Evolutionary conservation across 2,797 vertebrate species (phyloP), one percentile per base, ranked within the genome.

Genomic region (Danionella dracula): DNA sequence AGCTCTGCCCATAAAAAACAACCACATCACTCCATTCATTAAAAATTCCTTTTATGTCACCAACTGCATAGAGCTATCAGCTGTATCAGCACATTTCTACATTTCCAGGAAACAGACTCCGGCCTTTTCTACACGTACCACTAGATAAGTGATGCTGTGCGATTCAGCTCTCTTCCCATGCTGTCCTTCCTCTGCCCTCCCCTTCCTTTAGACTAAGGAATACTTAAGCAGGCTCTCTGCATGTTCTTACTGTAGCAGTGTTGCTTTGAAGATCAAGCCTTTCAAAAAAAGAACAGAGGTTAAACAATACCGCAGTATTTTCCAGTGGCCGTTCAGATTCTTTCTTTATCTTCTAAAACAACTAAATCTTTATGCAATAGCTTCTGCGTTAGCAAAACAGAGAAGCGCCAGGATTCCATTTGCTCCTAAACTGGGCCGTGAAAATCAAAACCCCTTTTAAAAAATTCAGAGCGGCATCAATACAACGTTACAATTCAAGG

Each of bases 21-120:
- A 46, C 41, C 34, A 42, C 45, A 27, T 41, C 44, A 44, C 34
- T 23, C 49, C 42, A 55, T 44, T 73, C 48, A 60, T 12, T 40
- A 31, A 37, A 20, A 8, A 58, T 23, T 57, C 51, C 35, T 44
- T 44, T 66, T 56, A 59, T 11, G 45, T 64, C 42, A 72, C 58
- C 53, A 72, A 74, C 37, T 71, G 61, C 57, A 65, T 54, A 66
- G 41, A 29, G 73, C 65, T 11, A 66, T 37, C 35, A 75, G 68
- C n/a, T 35, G 41, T 53, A 72, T 62, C 68, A 45, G 59, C 55
- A 55, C 68, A 58, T 63, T 42, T 41, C 37, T 37, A 40, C 41
- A 27, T 51, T 72, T 60, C 48, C 73, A 71, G 69, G 71, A 76
- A 78, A 73, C 68, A 74, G 45, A 66, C 56, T n/a, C 29, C 16